Base-by-base conservation (phyloP, 2,888 invertebrate genomes). In the Craniophora ligustri region DNA sequence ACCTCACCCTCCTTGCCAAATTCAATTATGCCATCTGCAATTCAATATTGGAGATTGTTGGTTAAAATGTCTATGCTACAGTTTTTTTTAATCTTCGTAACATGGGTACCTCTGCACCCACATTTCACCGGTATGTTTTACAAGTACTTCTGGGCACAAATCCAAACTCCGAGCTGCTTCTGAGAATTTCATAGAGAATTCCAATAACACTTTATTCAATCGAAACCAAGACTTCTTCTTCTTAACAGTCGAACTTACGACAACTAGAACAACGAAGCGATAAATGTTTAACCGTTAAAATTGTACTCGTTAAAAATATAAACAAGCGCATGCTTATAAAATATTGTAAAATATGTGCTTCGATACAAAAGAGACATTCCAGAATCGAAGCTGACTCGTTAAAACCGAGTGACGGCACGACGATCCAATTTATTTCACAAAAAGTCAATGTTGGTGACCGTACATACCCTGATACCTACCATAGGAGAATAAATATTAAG, bases 1-100 rank as follows among this genome's bases (percentile, higher is more conserved):
- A 89, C 87, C 36, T 95, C 94, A 0, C 95, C 95, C 78, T 96
- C 95, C 63, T 90, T 93, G 1, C 95, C 95, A 39, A 96, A 94
- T 73, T 94, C 94, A 28, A 96, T 82, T 1, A 92, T 72, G 3
- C 96, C 96, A 83, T 94, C 95, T 96, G 76, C 30, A 78, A 79
- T 50, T 48, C 23, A 44, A 57, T 26, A 56, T 45, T 58, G 15
- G 21, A 45, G 23, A 48, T 15, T n/a, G 47, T 54, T 39, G 14
- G 40, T 41, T 4, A 15, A 30, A 13, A 13, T 47, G 28, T 13
- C 6, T 35, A 6, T 35, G 21, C n/a, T 14, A 11, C n/a, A 26
- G 42, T 14, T 6, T 6, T 4, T 18, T 19, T 15, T 15, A 40
- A 28, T n/a, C 4, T 2, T n/a, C 1, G 18, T 36, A 8, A n/a